These are phyloP conservation scores for Pyrocephalus nanus DNA, from an alignment of 2,797 vertebrate species.

Conservation along the genomic window DNA sequence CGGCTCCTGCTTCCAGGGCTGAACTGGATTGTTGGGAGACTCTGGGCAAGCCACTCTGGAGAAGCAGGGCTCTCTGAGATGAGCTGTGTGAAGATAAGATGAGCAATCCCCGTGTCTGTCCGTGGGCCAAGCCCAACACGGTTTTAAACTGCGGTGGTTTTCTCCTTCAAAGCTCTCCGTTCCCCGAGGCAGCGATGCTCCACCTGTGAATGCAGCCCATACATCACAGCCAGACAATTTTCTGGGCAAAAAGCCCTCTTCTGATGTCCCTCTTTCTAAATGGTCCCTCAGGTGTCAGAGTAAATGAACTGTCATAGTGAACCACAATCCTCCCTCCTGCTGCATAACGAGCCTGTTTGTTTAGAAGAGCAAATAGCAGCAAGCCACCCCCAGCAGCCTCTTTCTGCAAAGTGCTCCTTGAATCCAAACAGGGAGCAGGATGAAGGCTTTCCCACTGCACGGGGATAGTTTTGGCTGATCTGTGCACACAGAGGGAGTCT, in stretches of 20 bases:
- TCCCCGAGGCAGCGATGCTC: background rate
- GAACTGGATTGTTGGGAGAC: background rate
- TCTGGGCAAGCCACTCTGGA: background rate
- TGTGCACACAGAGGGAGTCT: background rate
- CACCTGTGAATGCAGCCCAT: background rate
- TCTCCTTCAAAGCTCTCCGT: background rate
- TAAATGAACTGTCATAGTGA: background rate
- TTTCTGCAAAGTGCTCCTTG: background rate
- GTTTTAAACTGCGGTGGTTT: background rate
- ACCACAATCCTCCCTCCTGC: background rate
- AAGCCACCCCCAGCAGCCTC: background rate
- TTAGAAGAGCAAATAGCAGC: background rate
- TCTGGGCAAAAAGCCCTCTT: constrained; percentile 10
- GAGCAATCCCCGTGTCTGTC: background rate
- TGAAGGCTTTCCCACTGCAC: background rate
- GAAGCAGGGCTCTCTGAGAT: background rate
- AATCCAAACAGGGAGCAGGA: background rate
- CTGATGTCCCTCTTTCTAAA: background rate
- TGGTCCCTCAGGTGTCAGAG: background rate
- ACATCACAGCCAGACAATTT: background rate
- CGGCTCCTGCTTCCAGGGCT: background rate
- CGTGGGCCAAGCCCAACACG: background rate
- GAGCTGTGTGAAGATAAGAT: background rate
- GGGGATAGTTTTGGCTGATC: background rate
- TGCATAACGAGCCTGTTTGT: background rate